Evolutionary conservation across 2,113 vertebrate genomes (phyloP).

Genomic region (Desmodus rotundus): DNA sequence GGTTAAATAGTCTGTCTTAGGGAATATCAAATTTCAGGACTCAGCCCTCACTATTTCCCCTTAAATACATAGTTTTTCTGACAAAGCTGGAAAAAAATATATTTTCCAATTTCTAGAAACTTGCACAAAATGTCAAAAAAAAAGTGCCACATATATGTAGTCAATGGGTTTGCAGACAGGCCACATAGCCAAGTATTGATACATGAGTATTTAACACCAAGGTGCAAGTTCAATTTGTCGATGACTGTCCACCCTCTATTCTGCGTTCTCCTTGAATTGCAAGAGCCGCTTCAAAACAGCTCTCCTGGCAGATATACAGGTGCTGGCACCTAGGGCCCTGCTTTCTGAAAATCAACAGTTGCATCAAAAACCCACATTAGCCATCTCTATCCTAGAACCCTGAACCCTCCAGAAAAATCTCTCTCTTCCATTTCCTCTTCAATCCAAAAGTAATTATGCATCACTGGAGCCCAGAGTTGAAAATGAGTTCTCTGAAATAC

Average conservation of each 20-base stretch:
- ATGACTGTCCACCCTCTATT: background rate
- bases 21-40: background rate
- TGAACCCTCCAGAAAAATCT: background rate
- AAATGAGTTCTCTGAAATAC: constrained; percentile 68
- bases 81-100: background rate
- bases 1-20: background rate
- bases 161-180: background rate
- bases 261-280: background rate
- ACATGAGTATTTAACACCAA: background rate
- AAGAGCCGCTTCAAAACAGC: background rate
- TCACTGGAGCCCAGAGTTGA: constrained; percentile 63
- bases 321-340: background rate
- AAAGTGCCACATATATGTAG: too few species aligned
- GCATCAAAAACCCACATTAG: background rate
- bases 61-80: background rate
- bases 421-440: constrained; percentile 31
- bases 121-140: background rate
- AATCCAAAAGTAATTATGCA: constrained; percentile 67
- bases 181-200: background rate
- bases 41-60: background rate
- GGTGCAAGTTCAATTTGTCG: background rate
- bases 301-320: background rate
- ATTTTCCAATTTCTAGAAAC: background rate
- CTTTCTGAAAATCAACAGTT: constrained; percentile 35
- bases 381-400: background rate